Conservation (phyloP, 1,140 invertebrate genomes). For the Drosophila sp. region DNA sequence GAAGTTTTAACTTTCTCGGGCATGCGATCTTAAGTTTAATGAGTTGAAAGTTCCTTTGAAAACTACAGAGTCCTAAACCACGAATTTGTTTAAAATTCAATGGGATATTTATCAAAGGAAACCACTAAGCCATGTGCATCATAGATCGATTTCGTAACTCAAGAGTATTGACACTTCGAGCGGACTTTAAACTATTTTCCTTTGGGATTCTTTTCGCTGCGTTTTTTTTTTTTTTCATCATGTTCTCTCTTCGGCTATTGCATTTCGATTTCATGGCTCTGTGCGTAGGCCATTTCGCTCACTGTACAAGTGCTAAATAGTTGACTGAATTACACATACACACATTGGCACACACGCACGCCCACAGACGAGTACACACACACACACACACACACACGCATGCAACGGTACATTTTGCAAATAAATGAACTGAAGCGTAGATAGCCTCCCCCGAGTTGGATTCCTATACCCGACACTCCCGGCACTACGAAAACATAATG, state of each 20-base stretch:
- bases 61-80: too few relatives aligned
- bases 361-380: background rate
- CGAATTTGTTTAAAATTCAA: too few relatives aligned
- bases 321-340: constrained; percentile 65
- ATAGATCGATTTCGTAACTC: background rate
- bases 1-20: too few relatives aligned
- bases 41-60: too few relatives aligned
- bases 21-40: too few relatives aligned
- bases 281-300: constrained; percentile 64
- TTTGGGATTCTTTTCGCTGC: constrained; percentile 6
- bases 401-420: constrained; percentile 43
- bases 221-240: constrained; percentile 8
- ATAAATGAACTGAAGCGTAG: constrained; percentile 76
- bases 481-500: constrained; percentile 64
- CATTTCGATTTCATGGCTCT: constrained; percentile 76
- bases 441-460: constrained; percentile 51
- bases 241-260: constrained; percentile 13
- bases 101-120: too few relatives aligned
- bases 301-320: constrained; percentile 75
- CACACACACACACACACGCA: constrained; percentile 6
- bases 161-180: background rate
- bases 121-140: background rate
- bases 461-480: constrained; percentile 1
- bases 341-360: constrained; percentile 18
- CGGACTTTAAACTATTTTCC: background rate